A percentile compares a stretch with the other conserved stretches of the same genome.
Conservation (phyloP, 2,797 vertebrate genomes). For the Cossypha caffra region DNA sequence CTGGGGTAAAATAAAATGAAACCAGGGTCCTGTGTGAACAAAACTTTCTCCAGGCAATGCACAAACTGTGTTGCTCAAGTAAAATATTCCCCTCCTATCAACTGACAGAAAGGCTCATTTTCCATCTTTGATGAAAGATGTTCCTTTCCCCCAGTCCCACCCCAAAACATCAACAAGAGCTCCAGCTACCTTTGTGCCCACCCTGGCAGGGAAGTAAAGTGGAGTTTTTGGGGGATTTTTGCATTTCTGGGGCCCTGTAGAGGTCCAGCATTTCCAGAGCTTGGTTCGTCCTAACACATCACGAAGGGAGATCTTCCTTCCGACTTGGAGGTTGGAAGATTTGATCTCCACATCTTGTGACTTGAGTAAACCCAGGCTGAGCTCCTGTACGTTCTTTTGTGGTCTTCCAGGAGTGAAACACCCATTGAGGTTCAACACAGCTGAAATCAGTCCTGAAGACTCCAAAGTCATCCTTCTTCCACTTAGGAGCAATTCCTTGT, state of each 20-base stretch:
- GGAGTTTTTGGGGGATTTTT: not conserved
- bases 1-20: not conserved
- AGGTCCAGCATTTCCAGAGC: not conserved
- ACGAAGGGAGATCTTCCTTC: not conserved
- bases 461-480: not conserved
- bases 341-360: rapidly evolving
- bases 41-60: not conserved
- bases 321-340: not conserved
- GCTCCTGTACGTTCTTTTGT: rapidly evolving
- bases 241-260: not conserved
- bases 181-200: not conserved
- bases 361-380: not conserved
- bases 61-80: not conserved
- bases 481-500: not conserved
- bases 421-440: rapidly evolving
- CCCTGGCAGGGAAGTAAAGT: not conserved
- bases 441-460: not conserved
- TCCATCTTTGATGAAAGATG: not conserved
- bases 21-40: not conserved
- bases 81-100: not conserved
- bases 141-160: not conserved
- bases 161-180: not conserved
- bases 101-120: not conserved
- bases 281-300: not conserved
- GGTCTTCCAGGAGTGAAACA: not conserved